A percentile compares a stretch with the other conserved stretches of the same genome.
These are phyloP conservation scores for Melanerpes formicivorus DNA, from an alignment of 2,113 vertebrate species.

Conservation along the genomic window DNA sequence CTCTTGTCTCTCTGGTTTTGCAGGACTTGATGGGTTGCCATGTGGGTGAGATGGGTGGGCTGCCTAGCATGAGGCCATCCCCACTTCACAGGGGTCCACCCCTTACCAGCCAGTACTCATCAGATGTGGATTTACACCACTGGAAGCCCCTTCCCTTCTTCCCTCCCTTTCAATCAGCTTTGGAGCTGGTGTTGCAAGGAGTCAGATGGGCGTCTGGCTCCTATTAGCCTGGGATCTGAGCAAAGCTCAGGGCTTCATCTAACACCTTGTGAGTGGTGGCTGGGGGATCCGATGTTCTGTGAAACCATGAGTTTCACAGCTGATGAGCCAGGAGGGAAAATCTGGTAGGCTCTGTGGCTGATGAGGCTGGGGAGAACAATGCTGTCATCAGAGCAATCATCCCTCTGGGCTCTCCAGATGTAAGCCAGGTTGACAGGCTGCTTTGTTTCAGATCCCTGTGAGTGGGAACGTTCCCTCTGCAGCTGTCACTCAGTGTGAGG, in stretches of 20 bases:
- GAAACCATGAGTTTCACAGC: neutral
- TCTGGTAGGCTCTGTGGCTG: neutral
- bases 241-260: neutral
- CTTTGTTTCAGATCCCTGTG: neutral
- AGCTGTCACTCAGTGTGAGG: neutral
- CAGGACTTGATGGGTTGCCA: neutral
- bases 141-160: neutral
- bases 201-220: neutral
- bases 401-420: neutral
- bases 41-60: neutral
- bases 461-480: neutral
- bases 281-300: neutral
- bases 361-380: neutral
- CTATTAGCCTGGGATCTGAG: neutral
- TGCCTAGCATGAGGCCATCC: neutral
- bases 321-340: neutral
- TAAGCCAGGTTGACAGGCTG: neutral
- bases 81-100: neutral
- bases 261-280: neutral
- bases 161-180: neutral
- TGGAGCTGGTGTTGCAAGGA: accelerated
- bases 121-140: neutral
- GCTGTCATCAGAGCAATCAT: neutral
- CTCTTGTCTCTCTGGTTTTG: neutral
- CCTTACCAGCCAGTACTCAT: neutral